Evolutionary conservation across 2,888 invertebrate species (phyloP).

Genomic region (Tigriopus californicus): DNA sequence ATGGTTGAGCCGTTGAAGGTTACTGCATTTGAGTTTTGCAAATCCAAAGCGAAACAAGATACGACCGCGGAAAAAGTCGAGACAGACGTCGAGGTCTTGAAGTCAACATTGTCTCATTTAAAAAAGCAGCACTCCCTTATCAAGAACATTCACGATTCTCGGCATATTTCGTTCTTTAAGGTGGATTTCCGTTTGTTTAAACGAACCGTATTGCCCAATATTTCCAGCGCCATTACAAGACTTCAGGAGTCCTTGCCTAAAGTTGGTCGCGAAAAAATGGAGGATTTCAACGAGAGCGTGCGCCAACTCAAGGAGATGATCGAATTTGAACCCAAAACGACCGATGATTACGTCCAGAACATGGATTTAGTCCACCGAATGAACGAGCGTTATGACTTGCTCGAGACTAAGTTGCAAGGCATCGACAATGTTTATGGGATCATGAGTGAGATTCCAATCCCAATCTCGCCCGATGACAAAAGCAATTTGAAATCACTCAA

Average conservation of each 20-base stretch:
- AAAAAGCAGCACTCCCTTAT: background rate
- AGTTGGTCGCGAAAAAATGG: conserved; percentile 12
- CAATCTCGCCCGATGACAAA: conserved; percentile 3
- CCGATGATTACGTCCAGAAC: conserved; percentile 4
- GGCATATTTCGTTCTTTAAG: background rate
- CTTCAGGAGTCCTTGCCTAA: conserved; percentile 6
- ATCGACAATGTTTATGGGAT: conserved; percentile 4
- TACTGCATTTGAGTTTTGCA: background rate
- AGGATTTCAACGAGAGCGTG: background rate
- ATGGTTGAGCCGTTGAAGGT: background rate
- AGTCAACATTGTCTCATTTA: background rate
- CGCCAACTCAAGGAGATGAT: background rate
- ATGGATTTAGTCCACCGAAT: background rate
- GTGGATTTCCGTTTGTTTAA: conserved; percentile 7
- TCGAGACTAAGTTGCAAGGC: conserved; percentile 1
- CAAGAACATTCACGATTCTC: background rate
- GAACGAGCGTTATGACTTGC: background rate
- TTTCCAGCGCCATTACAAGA: conserved; percentile 1
- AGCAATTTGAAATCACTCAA: conserved; percentile 4
- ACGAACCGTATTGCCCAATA: conserved; percentile 5
- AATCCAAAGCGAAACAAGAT: background rate
- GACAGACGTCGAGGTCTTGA: conserved; percentile 6
- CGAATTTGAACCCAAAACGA: conserved; percentile 7
- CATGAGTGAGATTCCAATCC: conserved; percentile 9
- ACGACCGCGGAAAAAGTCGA: background rate